Evolutionary conservation across 92 coral and sea anemone species (phyloP).

Genomic region (Micromussa lordhowensis): DNA sequence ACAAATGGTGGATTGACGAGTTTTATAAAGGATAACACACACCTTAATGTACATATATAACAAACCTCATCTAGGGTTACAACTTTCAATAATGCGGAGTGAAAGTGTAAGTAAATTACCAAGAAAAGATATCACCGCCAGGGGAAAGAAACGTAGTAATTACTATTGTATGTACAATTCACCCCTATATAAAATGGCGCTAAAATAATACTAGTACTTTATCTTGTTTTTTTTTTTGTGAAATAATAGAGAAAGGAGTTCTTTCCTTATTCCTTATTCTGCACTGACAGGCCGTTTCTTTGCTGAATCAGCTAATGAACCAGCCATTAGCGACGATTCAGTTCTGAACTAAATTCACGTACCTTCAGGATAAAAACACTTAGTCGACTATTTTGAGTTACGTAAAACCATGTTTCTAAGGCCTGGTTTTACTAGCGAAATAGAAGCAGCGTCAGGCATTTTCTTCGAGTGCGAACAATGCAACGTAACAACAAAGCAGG

Average conservation of each 20-base stretch:
- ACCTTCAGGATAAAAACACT: not conserved
- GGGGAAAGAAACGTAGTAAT: not conserved
- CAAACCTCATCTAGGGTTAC: not conserved
- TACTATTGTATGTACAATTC: not conserved
- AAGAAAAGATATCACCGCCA: too few relatives aligned
- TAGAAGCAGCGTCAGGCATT: too few relatives aligned
- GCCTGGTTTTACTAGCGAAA: not conserved
- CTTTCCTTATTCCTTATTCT: not conserved
- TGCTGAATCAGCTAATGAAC: not conserved
- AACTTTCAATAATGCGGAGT: not conserved
- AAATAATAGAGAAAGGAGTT: not conserved
- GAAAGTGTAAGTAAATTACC: not conserved
- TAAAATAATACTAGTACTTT: not conserved
- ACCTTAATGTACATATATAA: conserved; percentile 1
- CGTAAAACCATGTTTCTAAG: too few relatives aligned
- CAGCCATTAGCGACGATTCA: not conserved
- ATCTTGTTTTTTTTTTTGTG: not conserved
- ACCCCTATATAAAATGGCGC: not conserved
- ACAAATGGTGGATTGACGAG: not conserved
- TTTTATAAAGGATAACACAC: not conserved
- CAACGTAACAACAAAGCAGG: too few relatives aligned
- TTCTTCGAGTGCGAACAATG: too few relatives aligned
- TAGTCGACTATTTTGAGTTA: not conserved
- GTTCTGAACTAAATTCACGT: not conserved
- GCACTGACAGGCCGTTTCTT: not conserved